Base-by-base conservation (phyloP, 2,113 vertebrate species). In the Hystrix cristata region DNA sequence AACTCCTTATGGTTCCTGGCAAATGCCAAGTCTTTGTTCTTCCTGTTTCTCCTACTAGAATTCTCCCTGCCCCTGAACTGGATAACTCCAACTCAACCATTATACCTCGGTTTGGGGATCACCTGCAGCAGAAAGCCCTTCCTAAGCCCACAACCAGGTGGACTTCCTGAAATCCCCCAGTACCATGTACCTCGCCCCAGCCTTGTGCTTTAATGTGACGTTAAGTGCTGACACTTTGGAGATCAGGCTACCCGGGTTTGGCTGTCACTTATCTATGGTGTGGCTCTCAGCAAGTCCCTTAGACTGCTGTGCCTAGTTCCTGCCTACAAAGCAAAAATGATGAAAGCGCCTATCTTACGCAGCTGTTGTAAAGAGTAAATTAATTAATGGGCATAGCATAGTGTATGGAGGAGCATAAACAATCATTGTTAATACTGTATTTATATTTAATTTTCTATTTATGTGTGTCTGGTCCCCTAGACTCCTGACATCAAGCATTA, bases 381-480 rank as follows among this genome's bases (percentile, higher is more conserved):
- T 94, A 48, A 79, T 46, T 8, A 64, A 60, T 90, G 38, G 48
- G 0, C 7, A 91, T 79, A 23, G 19, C 55, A 64, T 59, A 82
- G 4, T 34, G 0, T 10, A 51, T 57, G 10, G 59, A 74, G 18
- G 12, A 95, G 34, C 31, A 6, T 25, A 65, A n/a, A 78, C 7
- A 46, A 7, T 69, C 76, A 89, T 16, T 84, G 25, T 60, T 46
- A 81, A 92, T 55, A 51, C 15, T 23, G 51, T 69, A 55, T 23
- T 89, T 89, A 46, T 76, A 83, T 87, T 96, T 89, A 29, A 67
- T 80, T 94, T 96, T 80, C 57, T 71, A 8, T 82, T 86, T 72
- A 48, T 83, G 34, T 82, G 38, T 62, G 7, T 27, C 51, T 88
- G 13, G 51, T 25, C 8, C 14, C 38, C 76, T 76, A 6, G 21